Base-by-base conservation (phyloP, 2,797 vertebrate species). In the Sorex maritimensis region DNA sequence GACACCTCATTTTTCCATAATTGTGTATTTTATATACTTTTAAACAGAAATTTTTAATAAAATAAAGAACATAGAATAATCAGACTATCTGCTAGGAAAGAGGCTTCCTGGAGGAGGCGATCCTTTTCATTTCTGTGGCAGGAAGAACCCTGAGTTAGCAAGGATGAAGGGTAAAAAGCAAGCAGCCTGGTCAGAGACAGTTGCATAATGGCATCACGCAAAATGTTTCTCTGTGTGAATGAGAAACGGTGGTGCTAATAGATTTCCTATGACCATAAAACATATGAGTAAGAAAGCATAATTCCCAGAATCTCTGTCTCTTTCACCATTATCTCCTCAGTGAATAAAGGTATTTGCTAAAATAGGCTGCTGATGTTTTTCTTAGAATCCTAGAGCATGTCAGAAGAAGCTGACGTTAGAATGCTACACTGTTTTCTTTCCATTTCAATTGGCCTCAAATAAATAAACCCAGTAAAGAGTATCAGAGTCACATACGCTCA, bases 381-480 rank as follows among this genome's bases (percentile, higher is more conserved):
- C 69, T 96, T 92, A 93, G 92, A 95, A 84, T 93, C 88, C 94
- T 28, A 94, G 69, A 80, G 81, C 86, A 95, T 80, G 90, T 97
- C 97, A 96, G 93, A 95, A 72, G 86, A 96, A 73, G 96, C 90
- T 91, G 92, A 96, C 93, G 94, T 96, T 77, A 85, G 91, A 86
- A 68, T n/a, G 61, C 82, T 44, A 28, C 17, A 80, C 86, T 96
- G 81, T 97, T 97, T 97, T 98, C 96, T 96, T 98, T 98, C 97
- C 97, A 95, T 97, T 97, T 97, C 96, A 96, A 92, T 97, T 97
- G 95, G 93, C 95, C 96, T 97, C 97, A 97, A 96, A 96, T 97
- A 98, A 98, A 98, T 98, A 98, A 96, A 97, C 96, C 83, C 77
- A 92, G 98, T 98, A 98, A 98, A 98, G 97, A 97, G 96, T 98